Conservation (phyloP, 2,113 vertebrate species). For the Colius striatus region DNA sequence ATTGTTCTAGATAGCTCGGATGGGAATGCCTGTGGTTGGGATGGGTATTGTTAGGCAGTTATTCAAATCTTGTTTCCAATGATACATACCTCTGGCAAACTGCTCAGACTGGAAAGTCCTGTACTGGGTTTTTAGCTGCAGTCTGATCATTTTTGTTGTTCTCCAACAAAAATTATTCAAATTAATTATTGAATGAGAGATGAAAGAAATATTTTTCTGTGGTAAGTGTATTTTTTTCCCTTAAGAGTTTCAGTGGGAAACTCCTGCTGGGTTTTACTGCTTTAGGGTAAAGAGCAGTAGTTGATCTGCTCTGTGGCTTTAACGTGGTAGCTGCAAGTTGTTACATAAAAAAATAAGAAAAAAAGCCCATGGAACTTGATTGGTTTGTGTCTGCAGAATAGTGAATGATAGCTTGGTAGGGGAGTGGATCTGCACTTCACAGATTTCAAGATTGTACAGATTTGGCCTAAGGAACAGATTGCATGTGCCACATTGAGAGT, state of each 20-base stretch:
- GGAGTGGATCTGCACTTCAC: background rate
- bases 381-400: background rate
- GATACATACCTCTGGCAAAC: background rate
- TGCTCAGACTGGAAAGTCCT: background rate
- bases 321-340: background rate
- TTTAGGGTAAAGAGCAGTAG: background rate
- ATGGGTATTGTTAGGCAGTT: conserved; percentile 14
- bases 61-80: background rate
- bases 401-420: background rate
- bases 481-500: background rate
- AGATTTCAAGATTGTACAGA: background rate
- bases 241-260: background rate
- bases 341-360: background rate
- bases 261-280: background rate
- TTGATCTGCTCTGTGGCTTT: background rate
- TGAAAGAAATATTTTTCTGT: background rate
- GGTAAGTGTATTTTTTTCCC: background rate
- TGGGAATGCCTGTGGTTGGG: conserved; percentile 18
- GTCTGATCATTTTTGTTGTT: background rate
- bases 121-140: background rate
- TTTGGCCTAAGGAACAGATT: background rate
- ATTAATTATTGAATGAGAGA: background rate
- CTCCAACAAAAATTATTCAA: background rate
- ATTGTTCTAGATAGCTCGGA: background rate
- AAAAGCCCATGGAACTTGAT: background rate